Base-by-base conservation (phyloP, 1,140 invertebrate genomes). In the Lepidurus arcticus region DNA sequence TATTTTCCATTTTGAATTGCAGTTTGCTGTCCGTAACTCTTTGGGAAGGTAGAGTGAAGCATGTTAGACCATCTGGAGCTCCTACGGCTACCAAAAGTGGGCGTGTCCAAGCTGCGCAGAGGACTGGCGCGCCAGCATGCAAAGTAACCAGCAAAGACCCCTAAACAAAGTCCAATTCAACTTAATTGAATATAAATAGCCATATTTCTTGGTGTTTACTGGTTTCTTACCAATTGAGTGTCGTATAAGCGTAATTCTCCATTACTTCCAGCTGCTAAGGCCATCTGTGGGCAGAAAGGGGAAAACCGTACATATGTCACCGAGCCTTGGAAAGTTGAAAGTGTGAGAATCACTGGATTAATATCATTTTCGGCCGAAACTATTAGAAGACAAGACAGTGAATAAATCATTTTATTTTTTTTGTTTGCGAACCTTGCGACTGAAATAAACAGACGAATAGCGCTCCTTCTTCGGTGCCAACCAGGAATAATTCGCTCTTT, bases 191-290 rank as follows among this genome's bases (percentile, higher is more conserved):
- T 34, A 3, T 34, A 34, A 34, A 34, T 4, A 34, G 4, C 4
- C 34, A 26, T 4, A 34, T 34, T 34, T 34, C 2, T 0, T 34
- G 2, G 3, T 65, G 0, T 5, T 11, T 7, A 7, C 8, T 65
- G 0, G 0, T 11, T 7, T 21, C 8, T 65, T 65, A 65, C 53
- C 6, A 13, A 21, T 65, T 7, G 21, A 65, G 53, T 65, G 21
- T 65, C 53, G 53, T 65, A 65, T 21, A 65, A 65, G 6, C 53
- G 53, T 16, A 65, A 16, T 21, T 65, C 53, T 4, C 53, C 53
- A 65, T 65, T 65, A 65, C 53, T 65, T 13, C 53, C 53, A 16
- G 53, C 53, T n/a, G 53, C 53, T 16, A 65, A 65, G 21, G 53
- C 53, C 53, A 65, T 7, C 6, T 65, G 53, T 13, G 16, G 16